These are phyloP conservation scores for Chrysodeixis includens DNA, from an alignment of 2,888 invertebrate genomes.

Conservation along the genomic window DNA sequence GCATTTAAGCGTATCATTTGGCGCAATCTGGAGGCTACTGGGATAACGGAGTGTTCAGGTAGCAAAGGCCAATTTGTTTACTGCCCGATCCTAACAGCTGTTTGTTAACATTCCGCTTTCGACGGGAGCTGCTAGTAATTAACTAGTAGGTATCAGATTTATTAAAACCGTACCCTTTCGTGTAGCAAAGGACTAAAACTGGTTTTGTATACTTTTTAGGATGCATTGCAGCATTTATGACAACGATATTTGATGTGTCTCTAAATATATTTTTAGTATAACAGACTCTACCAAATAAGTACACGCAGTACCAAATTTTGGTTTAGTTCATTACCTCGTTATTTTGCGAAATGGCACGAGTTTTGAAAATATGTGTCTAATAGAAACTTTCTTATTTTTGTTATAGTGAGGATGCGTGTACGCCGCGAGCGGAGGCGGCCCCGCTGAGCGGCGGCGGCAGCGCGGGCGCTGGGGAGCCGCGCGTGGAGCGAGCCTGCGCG, in stretches of 20 bases:
- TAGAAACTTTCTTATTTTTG: too few relatives aligned
- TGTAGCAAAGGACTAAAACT: neutral
- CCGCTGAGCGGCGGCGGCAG: slow-evolving; percentile 66
- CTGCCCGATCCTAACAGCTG: slow-evolving; percentile 10
- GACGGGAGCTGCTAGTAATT: slow-evolving; percentile 9
- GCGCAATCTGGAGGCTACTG: slow-evolving; percentile 16
- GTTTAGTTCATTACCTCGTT: too few relatives aligned
- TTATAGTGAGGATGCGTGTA: slow-evolving; percentile 85
- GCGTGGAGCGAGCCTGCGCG: slow-evolving; percentile 77
- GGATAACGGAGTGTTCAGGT: slow-evolving; percentile 14
- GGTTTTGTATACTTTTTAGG: too few relatives aligned
- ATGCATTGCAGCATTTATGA: neutral
- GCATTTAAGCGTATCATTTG: slow-evolving; percentile 22
- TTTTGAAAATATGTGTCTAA: too few relatives aligned
- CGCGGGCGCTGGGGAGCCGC: slow-evolving; percentile 57
- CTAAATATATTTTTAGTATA: too few relatives aligned
- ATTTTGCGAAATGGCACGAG: too few relatives aligned
- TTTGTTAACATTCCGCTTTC: slow-evolving; percentile 17
- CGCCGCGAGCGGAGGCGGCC: slow-evolving; percentile 81
- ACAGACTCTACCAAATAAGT: too few relatives aligned
- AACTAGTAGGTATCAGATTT: neutral
- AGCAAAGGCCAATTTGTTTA: slow-evolving; percentile 32
- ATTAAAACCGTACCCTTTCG: neutral
- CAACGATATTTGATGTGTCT: too few relatives aligned
- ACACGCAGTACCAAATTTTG: too few relatives aligned